phyloP scores from a whole-genome alignment of 2,888 invertebrate genomes.

The Dryomyza anilis region DNA sequence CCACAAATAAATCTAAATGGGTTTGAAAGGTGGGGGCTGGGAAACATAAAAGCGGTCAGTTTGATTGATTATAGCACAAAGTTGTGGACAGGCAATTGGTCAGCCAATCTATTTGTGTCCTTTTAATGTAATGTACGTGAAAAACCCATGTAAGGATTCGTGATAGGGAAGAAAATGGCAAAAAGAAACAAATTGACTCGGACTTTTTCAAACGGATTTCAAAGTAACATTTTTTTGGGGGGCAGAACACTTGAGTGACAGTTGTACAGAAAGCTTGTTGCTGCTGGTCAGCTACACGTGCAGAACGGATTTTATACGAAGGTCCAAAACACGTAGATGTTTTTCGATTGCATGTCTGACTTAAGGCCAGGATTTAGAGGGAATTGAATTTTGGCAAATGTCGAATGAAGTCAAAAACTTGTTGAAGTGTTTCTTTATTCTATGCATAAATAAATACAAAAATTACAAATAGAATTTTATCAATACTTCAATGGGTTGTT shows the following conservation, averaged over 20 bases:
- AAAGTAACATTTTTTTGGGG: conserved; percentile 15
- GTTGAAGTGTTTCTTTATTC: too few species aligned
- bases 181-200: conserved; percentile 45
- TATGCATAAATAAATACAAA: too few species aligned
- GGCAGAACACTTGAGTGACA: neutral
- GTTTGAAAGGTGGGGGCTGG: neutral
- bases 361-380: neutral
- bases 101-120: conserved; percentile 59
- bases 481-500: too few species aligned
- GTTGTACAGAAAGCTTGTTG: neutral
- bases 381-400: neutral
- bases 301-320: neutral
- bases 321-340: neutral
- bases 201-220: conserved; percentile 37
- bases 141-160: conserved; percentile 12
- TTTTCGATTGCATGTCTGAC: neutral
- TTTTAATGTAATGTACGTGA: conserved; percentile 51
- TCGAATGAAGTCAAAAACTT: neutral
- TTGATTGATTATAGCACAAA: conserved; percentile 61
- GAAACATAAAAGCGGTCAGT: conserved; percentile 38
- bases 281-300: neutral
- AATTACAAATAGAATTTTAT: too few species aligned
- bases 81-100: conserved; percentile 60
- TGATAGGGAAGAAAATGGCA: conserved; percentile 35
- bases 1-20: neutral